Percentiles rank a stretch among this genome's conserved stretches.
These are phyloP conservation scores for Cuniculus paca DNA, from an alignment of 2,797 vertebrate genomes.

Conservation along the genomic window DNA sequence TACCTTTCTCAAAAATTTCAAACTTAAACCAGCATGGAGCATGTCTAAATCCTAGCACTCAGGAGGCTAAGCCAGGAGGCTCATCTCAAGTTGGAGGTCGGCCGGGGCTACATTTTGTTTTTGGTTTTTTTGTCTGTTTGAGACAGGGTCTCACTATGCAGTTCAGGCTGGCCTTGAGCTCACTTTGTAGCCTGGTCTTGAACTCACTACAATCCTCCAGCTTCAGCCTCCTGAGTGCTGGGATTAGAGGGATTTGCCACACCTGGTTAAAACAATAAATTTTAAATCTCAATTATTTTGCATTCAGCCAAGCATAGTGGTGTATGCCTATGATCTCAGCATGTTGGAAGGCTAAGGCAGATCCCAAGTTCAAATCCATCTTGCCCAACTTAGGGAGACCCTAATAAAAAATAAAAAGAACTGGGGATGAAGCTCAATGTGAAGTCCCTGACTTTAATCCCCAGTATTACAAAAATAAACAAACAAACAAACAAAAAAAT, in stretches of 20 bases:
- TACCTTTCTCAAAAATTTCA: slow-evolving; percentile 4
- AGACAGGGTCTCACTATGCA: no score
- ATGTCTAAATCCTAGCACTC: background rate
- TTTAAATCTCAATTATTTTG: background rate
- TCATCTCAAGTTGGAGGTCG: background rate
- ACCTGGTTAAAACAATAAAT: background rate
- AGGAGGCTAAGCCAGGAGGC: background rate
- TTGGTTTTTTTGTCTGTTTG: no score
- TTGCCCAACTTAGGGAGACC: background rate
- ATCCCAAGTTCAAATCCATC: background rate
- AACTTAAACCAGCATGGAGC: background rate
- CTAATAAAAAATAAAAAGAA: background rate
- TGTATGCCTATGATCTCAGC: background rate
- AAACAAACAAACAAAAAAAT: no score
- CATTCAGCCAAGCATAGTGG: background rate
- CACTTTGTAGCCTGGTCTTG: no score
- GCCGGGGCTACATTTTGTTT: background rate
- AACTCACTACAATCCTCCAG: no score
- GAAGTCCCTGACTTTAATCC: background rate
- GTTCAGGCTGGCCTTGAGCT: no score
- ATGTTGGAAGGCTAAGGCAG: background rate
- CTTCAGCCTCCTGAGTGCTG: no score
- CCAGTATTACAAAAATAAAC: background rate
- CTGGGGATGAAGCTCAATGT: background rate
- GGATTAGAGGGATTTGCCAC: no score